Base-by-base conservation (phyloP, 2,113 vertebrate species). In the Tyrannus savana region DNA sequence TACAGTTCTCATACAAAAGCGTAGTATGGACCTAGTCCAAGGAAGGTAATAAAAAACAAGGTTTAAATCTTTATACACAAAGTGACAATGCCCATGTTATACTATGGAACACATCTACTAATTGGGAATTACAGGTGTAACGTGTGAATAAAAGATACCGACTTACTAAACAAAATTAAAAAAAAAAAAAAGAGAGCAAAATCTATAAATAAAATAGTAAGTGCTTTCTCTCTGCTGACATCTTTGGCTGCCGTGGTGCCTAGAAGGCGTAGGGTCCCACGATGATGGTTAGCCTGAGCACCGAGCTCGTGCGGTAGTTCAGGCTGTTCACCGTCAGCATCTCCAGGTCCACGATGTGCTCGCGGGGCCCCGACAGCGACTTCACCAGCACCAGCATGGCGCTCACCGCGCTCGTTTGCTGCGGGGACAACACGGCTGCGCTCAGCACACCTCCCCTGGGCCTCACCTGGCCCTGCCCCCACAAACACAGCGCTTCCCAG, bases 371-470 rank as follows among this genome's bases (percentile, higher is more conserved):
- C 1, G 98, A 82, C 60, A 99, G 97, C 1, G 99, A 98, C 95
- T 99, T 99, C 97, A 99, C 99, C 95, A 99, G 97, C 63, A 99
- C 99, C 91, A 99, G 98, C 99, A 99, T 99, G 25, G 99, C 99
- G 25, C 98, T 99, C 44, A 99, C 98, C 1, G 99, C 98, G 41
- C 98, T 99, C 95, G 98, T 99, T 97, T 99, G 99, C 99, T 99
- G 98, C 52, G 97, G 97, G 47, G 72, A 93, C 17, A 37, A 49
- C 82, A 35, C 14, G 62, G 59, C 87, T 91, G 87, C 24, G 71
- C 50, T 52, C 50, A 52, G 25, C 4, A 25, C 9, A 7, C 2
- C 25, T 3, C 50, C 50, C 50, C 50, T 8, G 49, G 12, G 49
- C 25, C 49, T 50, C 49, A 5, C 13, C 24, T 1, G 23, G 23